Evolutionary conservation across 2,797 vertebrate genomes (phyloP), one percentile per base, ranked within the genome.

Genomic region (Pangasius macronema): DNA sequence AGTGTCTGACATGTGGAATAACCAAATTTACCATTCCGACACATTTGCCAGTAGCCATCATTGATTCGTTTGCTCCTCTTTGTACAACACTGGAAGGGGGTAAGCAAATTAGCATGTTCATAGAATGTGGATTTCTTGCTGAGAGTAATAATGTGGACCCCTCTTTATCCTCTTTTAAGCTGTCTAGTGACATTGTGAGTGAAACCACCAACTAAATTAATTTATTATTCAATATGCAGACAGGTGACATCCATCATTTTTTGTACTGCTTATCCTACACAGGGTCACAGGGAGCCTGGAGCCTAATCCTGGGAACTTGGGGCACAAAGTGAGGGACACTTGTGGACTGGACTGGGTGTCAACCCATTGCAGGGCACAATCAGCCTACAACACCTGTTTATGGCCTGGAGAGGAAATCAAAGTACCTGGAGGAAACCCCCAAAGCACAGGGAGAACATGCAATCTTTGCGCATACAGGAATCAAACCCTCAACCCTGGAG

Each of bases 151-250:
- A 22, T 30, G 51, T 79, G 49, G 51, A 33, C 20, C 10, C 33
- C 20, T 39, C 16, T 24, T 80, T 59, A 10, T 80, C 33, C 55
- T 11, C 11, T 80, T 59, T 27, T 42, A 42, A 59, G 72, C 24
- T 49, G 14, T 77, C 16, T 5, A 57, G 24, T 55, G 30, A 55
- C 18, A 79, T 11, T 77, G 30, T 36, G 9, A 55, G 20, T 22
- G 9, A 36, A 79, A 57, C 76, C n/a, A 33, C 10, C 9, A 55
- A 49, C 24, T 49, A 49, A 24, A 73, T 10, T 73, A 73, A 73
- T 77, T 33, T 77, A 77, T 76, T 49, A 76, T 76, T 76, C 13
- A 76, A 51, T 51, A 76, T 49, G 49, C 42, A 49, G 42, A 36
- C 36, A 36, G 30, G 36, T 63, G 33, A 39, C 3, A 46, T 46